phyloP scores from a whole-genome alignment of 2,888 invertebrate genomes.

The Stenodema calcarata region DNA sequence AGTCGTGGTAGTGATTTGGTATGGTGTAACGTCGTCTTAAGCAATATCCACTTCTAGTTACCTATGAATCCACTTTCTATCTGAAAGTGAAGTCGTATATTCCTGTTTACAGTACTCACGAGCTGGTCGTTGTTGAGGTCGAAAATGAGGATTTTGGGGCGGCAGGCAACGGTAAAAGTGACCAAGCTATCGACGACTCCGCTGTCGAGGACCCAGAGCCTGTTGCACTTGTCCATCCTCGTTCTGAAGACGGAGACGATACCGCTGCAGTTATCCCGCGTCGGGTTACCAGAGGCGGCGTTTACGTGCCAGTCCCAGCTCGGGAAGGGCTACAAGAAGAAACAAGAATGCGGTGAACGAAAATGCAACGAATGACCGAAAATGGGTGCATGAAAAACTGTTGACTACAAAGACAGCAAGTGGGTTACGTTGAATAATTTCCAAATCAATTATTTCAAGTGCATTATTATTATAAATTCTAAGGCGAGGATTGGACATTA shows the following conservation, averaged over 20 bases:
- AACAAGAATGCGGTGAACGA: not conserved
- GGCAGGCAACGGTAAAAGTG: conserved; percentile 72
- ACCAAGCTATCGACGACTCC: conserved; percentile 76
- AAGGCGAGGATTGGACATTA: too few relatives aligned
- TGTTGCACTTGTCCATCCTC: conserved; percentile 79
- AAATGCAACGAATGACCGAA: not conserved
- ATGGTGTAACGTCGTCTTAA: too few relatives aligned
- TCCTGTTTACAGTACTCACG: conserved; percentile 62
- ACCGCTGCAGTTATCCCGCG: conserved; percentile 76
- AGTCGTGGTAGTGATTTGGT: too few relatives aligned
- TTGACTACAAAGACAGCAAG: too few relatives aligned
- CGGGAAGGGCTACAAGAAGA: conserved; percentile 69
- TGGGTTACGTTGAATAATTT: too few relatives aligned
- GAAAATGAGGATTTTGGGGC: conserved; percentile 81
- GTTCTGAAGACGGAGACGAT: conserved; percentile 81
- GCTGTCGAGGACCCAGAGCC: conserved; percentile 83
- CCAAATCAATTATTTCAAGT: too few relatives aligned
- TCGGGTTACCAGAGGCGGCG: conserved; percentile 69
- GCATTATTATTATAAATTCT: too few relatives aligned
- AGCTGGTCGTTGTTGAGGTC: conserved; percentile 76
- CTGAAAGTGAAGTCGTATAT: too few relatives aligned
- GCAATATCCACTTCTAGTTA: too few relatives aligned
- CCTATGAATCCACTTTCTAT: too few relatives aligned
- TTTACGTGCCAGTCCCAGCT: conserved; percentile 76
- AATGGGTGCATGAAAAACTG: too few relatives aligned